These are phyloP conservation scores for Trematomus loennbergii DNA, from an alignment of 2,113 vertebrate species.

Conservation along the genomic window DNA sequence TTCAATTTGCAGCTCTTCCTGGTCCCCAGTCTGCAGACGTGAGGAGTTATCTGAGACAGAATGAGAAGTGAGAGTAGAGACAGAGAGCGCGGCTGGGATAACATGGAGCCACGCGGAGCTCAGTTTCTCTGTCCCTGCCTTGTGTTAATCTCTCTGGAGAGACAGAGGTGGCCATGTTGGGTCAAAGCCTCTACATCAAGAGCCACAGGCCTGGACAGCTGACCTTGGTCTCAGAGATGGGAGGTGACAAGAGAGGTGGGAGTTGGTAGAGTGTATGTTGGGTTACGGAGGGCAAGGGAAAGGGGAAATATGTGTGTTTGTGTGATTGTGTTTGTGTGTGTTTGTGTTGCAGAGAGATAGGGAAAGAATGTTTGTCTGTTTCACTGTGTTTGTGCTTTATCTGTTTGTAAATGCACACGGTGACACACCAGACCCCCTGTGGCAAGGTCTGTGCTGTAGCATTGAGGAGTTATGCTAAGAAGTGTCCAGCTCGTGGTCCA, in stretches of 20 bases:
- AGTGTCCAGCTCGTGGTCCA: conserved; percentile 60
- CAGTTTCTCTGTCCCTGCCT: conserved; percentile 75
- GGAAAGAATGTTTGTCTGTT: conserved; percentile 65
- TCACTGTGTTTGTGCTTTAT: conserved; percentile 61
- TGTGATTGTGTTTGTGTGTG: conserved; percentile 52
- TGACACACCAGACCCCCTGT: conserved; percentile 72
- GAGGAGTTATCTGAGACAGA: conserved; percentile 77
- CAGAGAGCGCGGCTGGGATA: conserved; percentile 72
- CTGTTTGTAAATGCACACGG: conserved; percentile 71
- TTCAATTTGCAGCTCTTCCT: conserved; percentile 85
- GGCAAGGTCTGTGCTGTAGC: conserved; percentile 69
- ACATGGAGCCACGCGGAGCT: conserved; percentile 72
- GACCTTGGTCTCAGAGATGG: conserved; percentile 85
- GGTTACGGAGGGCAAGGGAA: conserved; percentile 79
- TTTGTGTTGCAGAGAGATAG: conserved; percentile 71
- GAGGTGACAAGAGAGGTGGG: conserved; percentile 83
- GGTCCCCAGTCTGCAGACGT: conserved; percentile 73
- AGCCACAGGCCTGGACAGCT: conserved; percentile 79
- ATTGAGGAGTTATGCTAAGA: conserved; percentile 75
- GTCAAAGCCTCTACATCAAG: conserved; percentile 84
- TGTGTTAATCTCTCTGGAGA: conserved; percentile 84
- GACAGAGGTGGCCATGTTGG: conserved; percentile 82
- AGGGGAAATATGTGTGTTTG: conserved; percentile 67
- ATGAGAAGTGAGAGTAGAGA: conserved; percentile 75
- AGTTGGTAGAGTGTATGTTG: conserved; percentile 76